Base-by-base conservation (phyloP, 2,113 vertebrate species). In the Donacobius atricapilla region DNA sequence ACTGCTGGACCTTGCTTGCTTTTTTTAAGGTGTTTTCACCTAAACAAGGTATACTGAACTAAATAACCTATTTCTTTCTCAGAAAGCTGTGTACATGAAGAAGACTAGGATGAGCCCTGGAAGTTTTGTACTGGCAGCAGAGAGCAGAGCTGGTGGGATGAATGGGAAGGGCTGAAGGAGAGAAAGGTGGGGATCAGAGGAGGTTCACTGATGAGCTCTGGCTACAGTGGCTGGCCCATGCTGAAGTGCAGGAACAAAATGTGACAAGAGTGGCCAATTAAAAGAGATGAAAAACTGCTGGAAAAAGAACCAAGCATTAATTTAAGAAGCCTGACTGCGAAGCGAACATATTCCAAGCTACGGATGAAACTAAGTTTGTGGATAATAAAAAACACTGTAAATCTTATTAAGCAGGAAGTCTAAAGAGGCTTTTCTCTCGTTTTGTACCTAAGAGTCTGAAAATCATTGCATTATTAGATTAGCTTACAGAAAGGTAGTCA, bases 401-500 rank as follows among this genome's bases (percentile, higher is more conserved):
- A 97, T 96, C 94, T 94, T 96, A 91, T 96, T 96, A 96, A 95
- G 94, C 61, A 89, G 89, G 82, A 90, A 94, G 65, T 78, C 65
- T 93, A 92, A 96, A 95, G 94, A 96, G 95, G 93, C 93, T 96
- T 96, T 97, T 96, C 89, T 80, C 87, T 90, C 50, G 1, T 96
- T 94, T 94, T 93, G 82, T 90, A 94, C 84, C 91, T 82, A 90
- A 81, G 94, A 95, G 70, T 93, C 93, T 90, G 64, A 91, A 95
- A 96, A 96, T 96, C 92, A 78, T 93, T 91, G 73, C 48, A 3
- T 87, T 91, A 93, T 95, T 94, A 96, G 75, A 96, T 94, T 90
- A 94, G 75, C 61, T 65, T 76, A 69, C 63, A 86, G 87, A 94
- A 81, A 93, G 79, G 92, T 93, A 94, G 92, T 91, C 87, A 97